Base-by-base conservation (phyloP, 2,888 invertebrate genomes). In the Brassicogethes aeneus region DNA sequence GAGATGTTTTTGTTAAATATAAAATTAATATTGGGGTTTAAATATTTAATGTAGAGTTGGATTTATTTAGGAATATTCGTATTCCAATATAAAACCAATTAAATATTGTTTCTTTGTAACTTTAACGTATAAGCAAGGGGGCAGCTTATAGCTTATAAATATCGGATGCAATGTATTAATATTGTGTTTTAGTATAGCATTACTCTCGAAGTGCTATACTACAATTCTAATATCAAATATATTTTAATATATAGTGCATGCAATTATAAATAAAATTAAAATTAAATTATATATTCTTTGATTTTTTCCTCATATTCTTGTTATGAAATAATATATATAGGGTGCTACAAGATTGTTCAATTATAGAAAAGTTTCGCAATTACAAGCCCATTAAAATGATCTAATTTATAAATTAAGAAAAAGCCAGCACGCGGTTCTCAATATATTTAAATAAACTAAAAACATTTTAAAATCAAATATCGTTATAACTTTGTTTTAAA, bases 61-160 rank as follows among this genome's bases (percentile, higher is more conserved):
- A n/a, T n/a, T n/a, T 36, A 16, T 34, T 36, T 14, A n/a, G 7
- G 35, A 16, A 3, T 16, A 34, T 34, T 43, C 33, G 33, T 23
- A 23, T 33, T 42, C 32, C 17, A 40, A 5, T 32, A 40, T 42
- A 41, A 12, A 30, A 16, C n/a, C 17, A 15, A 36, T 17, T 34
- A 40, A 41, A 34, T 42, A 31, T 38, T 33, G 14, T 16, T 33
- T 10, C 2, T 33, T 32, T 33, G 8, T 17, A 12, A 30, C 15
- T 38, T 17, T 17, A 35, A n/a, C 31, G 44, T 39, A 40, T 61
- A 58, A 63, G 65, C 64, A 66, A 65, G 63, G 65, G 65, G 66
- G 66, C 66, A 66, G 65, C 65, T 65, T 61, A 56, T 57, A 60
- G 63, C 62, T 64, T 58, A 49, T 49, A 46, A 39, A 47, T 45